Conservation (phyloP, 1,140 invertebrate genomes). For the Atta colombica region DNA sequence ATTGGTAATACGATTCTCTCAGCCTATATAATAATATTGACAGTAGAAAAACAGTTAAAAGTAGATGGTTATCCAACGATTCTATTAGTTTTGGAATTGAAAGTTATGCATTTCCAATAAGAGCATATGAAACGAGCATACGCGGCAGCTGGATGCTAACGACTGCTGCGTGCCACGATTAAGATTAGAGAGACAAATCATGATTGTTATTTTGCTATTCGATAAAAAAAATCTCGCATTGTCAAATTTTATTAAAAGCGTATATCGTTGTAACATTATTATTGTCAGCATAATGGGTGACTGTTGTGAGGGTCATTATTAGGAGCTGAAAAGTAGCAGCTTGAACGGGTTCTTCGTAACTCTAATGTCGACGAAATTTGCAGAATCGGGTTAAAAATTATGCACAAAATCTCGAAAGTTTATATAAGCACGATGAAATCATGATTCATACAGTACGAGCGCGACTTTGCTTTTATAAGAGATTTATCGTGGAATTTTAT, state of each 20-base stretch:
- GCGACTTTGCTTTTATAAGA: constrained; percentile 40
- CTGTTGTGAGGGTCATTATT: constrained; percentile 64
- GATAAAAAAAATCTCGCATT: constrained; percentile 65
- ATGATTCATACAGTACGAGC: constrained; percentile 1
- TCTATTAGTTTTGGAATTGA: background rate
- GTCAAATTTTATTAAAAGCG: constrained; percentile 65
- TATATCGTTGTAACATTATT: constrained; percentile 61
- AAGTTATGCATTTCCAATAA: constrained; percentile 18
- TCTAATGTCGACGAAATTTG: constrained; percentile 8
- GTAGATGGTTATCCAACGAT: background rate
- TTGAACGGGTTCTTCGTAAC: constrained; percentile 25
- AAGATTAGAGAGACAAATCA: constrained; percentile 63
- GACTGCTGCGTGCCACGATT: constrained; percentile 40
- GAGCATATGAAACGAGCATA: background rate
- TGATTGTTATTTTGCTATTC: constrained; percentile 69
- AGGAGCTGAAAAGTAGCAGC: constrained; percentile 30
- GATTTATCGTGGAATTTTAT: constrained; percentile 43
- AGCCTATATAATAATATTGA: background rate
- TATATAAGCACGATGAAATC: constrained; percentile 17
- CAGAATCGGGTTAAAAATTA: constrained; percentile 25
- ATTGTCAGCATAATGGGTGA: constrained; percentile 56
- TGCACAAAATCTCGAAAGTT: constrained; percentile 36
- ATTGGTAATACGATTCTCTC: background rate
- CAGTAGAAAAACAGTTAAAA: background rate
- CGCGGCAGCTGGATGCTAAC: background rate